These are phyloP conservation scores for Vanessa cardui DNA, from an alignment of 2,888 invertebrate species.

Conservation along the genomic window DNA sequence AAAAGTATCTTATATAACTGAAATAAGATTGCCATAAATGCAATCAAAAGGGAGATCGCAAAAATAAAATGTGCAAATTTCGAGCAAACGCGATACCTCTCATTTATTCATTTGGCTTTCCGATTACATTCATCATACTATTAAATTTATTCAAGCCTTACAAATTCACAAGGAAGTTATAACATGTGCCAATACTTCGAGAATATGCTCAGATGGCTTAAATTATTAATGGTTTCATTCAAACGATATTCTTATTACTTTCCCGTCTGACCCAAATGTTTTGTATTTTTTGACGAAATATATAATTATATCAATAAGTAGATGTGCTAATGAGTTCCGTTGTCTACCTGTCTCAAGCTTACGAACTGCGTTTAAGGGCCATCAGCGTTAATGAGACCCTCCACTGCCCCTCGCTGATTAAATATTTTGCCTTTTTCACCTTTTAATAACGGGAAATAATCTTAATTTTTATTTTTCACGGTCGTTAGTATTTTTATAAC, in stretches of 20 bases:
- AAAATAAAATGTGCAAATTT: no score
- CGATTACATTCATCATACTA: no score
- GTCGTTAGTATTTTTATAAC: conserved; percentile 20
- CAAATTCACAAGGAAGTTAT: neutral
- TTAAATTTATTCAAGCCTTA: no score
- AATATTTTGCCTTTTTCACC: conserved; percentile 66
- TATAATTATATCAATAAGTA: conserved; percentile 35
- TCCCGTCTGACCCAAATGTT: neutral
- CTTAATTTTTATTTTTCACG: conserved; percentile 38
- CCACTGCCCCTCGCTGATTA: conserved; percentile 56
- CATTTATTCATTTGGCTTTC: no score
- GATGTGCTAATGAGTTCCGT: conserved; percentile 46
- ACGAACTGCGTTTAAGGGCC: conserved; percentile 56
- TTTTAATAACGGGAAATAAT: conserved; percentile 47
- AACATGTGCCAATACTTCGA: neutral
- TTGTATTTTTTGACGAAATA: conserved; percentile 15
- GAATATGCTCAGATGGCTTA: neutral
- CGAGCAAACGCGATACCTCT: no score
- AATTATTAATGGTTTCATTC: neutral
- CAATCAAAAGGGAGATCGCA: no score
- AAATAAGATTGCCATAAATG: no score
- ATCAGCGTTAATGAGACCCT: conserved; percentile 72
- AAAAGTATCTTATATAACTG: no score
- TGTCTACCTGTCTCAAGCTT: conserved; percentile 48
- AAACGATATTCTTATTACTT: neutral